Evolutionary conservation across 2,888 invertebrate genomes (phyloP), one percentile per base, ranked within the genome.

Genomic region (Athrips mouffetella): DNA sequence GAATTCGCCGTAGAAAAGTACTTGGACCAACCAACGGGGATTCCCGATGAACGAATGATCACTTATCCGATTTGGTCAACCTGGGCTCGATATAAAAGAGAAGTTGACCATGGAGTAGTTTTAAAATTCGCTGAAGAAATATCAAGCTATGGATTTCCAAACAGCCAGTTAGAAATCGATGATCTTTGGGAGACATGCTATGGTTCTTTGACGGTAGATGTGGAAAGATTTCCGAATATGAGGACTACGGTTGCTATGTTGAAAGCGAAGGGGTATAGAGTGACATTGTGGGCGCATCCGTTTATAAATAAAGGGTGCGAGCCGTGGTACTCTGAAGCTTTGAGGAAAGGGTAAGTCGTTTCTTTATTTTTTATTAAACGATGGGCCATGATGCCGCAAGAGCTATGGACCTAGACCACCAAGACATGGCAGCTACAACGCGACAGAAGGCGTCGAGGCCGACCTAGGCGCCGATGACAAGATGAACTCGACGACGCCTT

Each of bases 31-130:
- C 92, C 94, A 5, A 20, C 37, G 7, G 89, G 82, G 0, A 73
- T 90, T 21, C 93, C 91, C 0, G 90, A 91, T 60, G 75, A 84
- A 30, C 65, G 75, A 13, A 90, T 91, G 82, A 85, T 92, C 3
- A 73, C 73, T 4, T 78, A 90, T 50, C 93, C 93, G 0, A 89
- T 93, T 54, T 93, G 92, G 92, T 91, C 92, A 0, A 92, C 92
- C 0, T 91, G 92, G 91, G 92, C 92, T 0, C 18, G 37, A 31
- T 92, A 91, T 65, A 90, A 91, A 50, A 67, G 76, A 0, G 64
- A 83, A 8, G 85, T 93, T 0, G 88, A 89, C 55, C 90, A 91
- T 53, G 63, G 73, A 0, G 70, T 76, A 0, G 85, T 91, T 0
- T 41, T 86, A 16, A 70, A 81, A 15, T 91, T 89, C 57, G 90